phyloP scores from a whole-genome alignment of 2,797 vertebrate species.

The Sebastes wilsoni region DNA sequence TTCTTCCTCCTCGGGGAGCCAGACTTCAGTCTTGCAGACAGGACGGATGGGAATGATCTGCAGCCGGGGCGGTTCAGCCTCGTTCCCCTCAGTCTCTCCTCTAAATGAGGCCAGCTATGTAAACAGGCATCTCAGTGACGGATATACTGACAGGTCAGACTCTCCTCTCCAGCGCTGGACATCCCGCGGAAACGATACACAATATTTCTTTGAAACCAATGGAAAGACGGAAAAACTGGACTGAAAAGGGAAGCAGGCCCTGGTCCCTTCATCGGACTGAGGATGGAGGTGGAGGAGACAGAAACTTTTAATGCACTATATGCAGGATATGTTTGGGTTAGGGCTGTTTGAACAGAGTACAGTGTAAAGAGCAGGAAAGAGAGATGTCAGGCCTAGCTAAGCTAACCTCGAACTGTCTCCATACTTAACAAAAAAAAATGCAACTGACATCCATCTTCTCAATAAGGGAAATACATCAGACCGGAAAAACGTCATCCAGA shows the following conservation, averaged over 20 bases:
- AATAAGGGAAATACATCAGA: not conserved
- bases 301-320: not conserved
- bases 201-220: conserved; percentile 3
- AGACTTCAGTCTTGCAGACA: not conserved
- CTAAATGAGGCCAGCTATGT: conserved; percentile 37
- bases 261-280: not conserved
- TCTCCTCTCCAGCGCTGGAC: conserved; percentile 18
- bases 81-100: conserved; percentile 1
- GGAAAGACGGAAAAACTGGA: not conserved
- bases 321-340: not conserved
- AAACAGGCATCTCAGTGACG: conserved; percentile 33
- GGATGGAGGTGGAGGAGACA: not conserved
- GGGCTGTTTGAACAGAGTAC: not conserved
- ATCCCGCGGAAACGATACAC: conserved; percentile 40
- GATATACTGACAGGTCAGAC: conserved; percentile 25
- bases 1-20: not conserved
- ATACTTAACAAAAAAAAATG: not conserved
- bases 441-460: not conserved
- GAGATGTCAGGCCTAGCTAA: not conserved
- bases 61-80: not conserved
- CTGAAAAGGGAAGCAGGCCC: not conserved
- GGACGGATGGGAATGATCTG: conserved; percentile 1
- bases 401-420: not conserved
- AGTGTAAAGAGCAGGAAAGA: not conserved
- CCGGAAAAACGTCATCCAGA: too few relatives aligned